Evolutionary conservation across 1,140 invertebrate species (phyloP).

Genomic region (Orius insidiosus): DNA sequence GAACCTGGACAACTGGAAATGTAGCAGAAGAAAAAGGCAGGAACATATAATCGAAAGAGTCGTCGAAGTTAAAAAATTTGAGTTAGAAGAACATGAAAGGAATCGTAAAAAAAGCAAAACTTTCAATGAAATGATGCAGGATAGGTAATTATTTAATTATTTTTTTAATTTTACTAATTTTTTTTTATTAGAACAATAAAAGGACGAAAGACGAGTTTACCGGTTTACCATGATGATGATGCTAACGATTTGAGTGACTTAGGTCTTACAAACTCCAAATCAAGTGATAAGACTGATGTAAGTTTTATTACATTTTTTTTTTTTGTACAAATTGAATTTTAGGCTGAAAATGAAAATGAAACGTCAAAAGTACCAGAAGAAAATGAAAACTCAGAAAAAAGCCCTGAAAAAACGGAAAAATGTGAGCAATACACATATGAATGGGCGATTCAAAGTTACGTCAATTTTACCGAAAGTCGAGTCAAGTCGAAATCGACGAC

Average conservation of each 20-base stretch:
- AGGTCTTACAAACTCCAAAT: slow-evolving; percentile 56
- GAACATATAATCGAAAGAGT: slow-evolving; percentile 77
- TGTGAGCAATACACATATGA: slow-evolving; percentile 70
- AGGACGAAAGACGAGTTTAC: slow-evolving; percentile 37
- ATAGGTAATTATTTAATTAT: slow-evolving; percentile 42
- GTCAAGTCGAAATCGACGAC: slow-evolving; percentile 19
- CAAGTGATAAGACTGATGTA: slow-evolving; percentile 28
- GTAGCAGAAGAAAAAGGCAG: slow-evolving; percentile 69
- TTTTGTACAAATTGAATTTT: slow-evolving; percentile 5
- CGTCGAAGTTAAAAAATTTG: slow-evolving; percentile 71
- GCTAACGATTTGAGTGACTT: slow-evolving; percentile 65
- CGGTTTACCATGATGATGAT: slow-evolving; percentile 58
- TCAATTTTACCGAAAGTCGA: slow-evolving; percentile 40
- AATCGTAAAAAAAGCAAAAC: slow-evolving; percentile 66
- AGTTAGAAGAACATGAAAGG: slow-evolving; percentile 54
- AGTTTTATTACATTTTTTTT: background rate
- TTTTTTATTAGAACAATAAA: slow-evolving; percentile 1
- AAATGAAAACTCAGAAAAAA: background rate
- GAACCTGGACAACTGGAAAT: slow-evolving; percentile 91
- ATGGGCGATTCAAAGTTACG: slow-evolving; percentile 66
- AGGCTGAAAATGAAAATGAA: slow-evolving; percentile 8
- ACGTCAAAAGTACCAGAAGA: slow-evolving; percentile 8
- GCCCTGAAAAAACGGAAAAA: slow-evolving; percentile 18
- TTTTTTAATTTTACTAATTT: background rate
- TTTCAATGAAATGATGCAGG: slow-evolving; percentile 85